phyloP scores from a whole-genome alignment of 1,140 invertebrate species.

The Diabrotica undecimpunctata region DNA sequence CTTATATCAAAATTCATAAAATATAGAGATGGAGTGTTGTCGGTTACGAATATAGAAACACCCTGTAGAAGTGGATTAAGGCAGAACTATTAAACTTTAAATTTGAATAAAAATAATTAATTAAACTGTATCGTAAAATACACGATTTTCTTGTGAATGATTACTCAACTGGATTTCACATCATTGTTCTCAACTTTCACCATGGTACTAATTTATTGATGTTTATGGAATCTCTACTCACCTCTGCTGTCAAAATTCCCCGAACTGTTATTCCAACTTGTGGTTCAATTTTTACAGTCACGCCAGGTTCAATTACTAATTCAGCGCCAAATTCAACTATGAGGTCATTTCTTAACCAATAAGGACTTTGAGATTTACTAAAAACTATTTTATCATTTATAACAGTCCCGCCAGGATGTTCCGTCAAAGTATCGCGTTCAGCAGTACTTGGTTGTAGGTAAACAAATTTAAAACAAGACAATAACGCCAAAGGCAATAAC shows the following conservation, averaged over 20 bases:
- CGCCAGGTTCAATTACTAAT: conserved; percentile 80
- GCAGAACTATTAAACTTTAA: too few species aligned
- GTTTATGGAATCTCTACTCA: conserved; percentile 51
- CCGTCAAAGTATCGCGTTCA: conserved; percentile 37
- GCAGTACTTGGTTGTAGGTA: conserved; percentile 3
- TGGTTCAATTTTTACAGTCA: conserved; percentile 78
- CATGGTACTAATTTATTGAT: too few species aligned
- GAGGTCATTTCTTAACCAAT: conserved; percentile 75
- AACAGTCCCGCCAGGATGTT: conserved; percentile 61
- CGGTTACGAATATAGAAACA: too few species aligned
- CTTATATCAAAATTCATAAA: too few species aligned
- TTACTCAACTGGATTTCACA: too few species aligned
- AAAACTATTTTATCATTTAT: conserved; percentile 54
- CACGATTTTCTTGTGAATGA: too few species aligned
- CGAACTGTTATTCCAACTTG: conserved; percentile 87
- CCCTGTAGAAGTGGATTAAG: too few species aligned
- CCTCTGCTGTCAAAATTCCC: conserved; percentile 80
- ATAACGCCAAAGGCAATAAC: not conserved
- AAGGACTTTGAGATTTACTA: conserved; percentile 65
- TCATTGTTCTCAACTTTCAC: too few species aligned
- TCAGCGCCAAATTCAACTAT: conserved; percentile 69
- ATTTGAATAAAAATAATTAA: too few species aligned
- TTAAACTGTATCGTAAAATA: too few species aligned
- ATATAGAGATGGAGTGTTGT: too few species aligned
- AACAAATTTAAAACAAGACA: conserved; percentile 3